These are phyloP conservation scores for Tipula helvola DNA, from an alignment of 2,888 invertebrate genomes.

Conservation along the genomic window DNA sequence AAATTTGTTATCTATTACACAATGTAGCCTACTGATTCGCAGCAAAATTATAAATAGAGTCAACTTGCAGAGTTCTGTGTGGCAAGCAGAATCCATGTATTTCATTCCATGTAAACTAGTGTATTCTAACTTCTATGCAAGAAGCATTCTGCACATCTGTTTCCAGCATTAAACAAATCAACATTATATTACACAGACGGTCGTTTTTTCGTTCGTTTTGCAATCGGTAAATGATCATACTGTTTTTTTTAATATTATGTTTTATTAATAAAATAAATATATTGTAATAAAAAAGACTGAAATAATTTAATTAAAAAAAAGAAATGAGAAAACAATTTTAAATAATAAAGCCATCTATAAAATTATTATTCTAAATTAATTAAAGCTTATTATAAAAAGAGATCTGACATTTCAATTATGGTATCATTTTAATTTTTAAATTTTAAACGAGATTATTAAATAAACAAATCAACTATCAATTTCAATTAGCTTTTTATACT, in stretches of 20 bases:
- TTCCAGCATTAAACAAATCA: not conserved
- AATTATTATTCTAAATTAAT: not conserved
- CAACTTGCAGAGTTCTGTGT: too few species aligned
- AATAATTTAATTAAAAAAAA: not conserved
- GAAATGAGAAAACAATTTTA: not conserved
- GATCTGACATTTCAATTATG: not conserved
- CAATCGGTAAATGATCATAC: not conserved
- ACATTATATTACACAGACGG: not conserved
- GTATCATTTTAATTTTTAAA: not conserved
- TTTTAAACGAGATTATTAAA: not conserved
- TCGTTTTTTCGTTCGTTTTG: not conserved
- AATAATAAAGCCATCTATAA: not conserved
- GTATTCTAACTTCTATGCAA: too few species aligned
- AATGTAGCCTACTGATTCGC: too few species aligned
- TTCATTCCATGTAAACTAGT: too few species aligned
- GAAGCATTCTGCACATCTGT: too few species aligned
- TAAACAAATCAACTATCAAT: not conserved
- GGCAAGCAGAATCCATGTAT: too few species aligned
- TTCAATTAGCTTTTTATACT: constrained; percentile 9
- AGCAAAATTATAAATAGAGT: too few species aligned
- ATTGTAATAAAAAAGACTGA: not conserved
- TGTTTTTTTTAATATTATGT: not conserved
- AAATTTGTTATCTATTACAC: too few species aligned
- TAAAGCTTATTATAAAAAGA: not conserved
- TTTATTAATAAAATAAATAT: not conserved